Evolutionary conservation across 2,888 invertebrate species (phyloP), one percentile per base, ranked within the genome.

Genomic region (Limnephilus marmoratus): DNA sequence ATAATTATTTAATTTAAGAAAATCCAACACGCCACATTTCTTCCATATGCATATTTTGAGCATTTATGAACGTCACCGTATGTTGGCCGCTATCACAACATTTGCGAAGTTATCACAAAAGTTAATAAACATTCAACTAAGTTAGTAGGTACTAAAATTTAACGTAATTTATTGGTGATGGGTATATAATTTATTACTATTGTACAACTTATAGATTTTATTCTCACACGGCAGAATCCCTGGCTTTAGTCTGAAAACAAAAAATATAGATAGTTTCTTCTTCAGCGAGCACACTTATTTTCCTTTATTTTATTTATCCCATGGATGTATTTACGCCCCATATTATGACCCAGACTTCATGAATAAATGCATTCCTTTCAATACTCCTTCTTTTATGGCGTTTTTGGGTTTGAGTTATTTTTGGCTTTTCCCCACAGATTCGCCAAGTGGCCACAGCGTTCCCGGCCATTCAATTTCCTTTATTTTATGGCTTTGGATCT

Each of bases 341-440:
- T 68, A 68, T 68, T n/a, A 68, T 68, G 68, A 68, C 9, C 68
- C 24, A n/a, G 9, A 68, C 68, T 68, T 68, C 68, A 68, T 68
- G 68, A 68, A 68, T 68, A 68, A 68, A 68, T 68, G 68, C 68
- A 68, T 68, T 68, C 68, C 68, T 68, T 68, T 68, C 68, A 68
- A 68, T 68, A 68, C 24, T 68, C 68, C 5, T 68, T 68, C 68
- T 68, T 68, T 68, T 68, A 68, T 68, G 68, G 68, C 68, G 68
- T n/a, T 68, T 68, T 68, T 9, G 9, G 68, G 68, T 68, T 68
- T 68, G 68, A 68, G 68, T 68, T 68, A 68, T 68, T 68, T 68
- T 68, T 68, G 68, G 24, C 68, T 68, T 68, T 68, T 68, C 68
- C 68, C 68, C 68, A 68, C 68, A 68, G 68, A 68, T 68, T 68